These are phyloP conservation scores for Aethes cnicana DNA, from an alignment of 2,888 invertebrate species.

Conservation along the genomic window DNA sequence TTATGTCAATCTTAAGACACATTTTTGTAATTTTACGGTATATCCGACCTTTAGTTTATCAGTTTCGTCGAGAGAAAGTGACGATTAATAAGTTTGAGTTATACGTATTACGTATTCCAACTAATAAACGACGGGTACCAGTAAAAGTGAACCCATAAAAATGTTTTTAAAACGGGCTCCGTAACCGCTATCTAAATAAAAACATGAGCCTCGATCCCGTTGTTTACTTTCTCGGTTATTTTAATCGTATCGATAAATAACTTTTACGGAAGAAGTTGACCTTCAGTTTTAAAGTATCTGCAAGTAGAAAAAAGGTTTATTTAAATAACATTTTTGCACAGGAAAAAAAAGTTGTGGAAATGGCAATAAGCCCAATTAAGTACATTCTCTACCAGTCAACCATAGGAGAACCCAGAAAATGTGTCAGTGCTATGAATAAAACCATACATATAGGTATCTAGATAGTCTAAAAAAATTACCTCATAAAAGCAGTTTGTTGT, in stretches of 20 bases:
- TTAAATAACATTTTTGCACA: too few species aligned
- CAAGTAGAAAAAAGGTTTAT: too few species aligned
- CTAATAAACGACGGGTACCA: conserved; percentile 18
- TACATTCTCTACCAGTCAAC: too few species aligned
- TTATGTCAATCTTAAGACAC: background rate
- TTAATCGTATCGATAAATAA: conserved; percentile 13
- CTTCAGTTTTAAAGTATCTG: too few species aligned
- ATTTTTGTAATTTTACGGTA: conserved; percentile 6
- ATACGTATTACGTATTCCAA: conserved; percentile 31
- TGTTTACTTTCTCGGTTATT: conserved; percentile 26
- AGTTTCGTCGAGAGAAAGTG: conserved; percentile 42
- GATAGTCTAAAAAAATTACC: too few species aligned
- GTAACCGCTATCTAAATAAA: conserved; percentile 22
- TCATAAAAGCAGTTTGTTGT: too few species aligned
- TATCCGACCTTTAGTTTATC: conserved; percentile 6
- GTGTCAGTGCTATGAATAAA: too few species aligned
- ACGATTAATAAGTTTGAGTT: conserved; percentile 47
- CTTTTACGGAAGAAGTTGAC: too few species aligned
- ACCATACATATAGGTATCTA: too few species aligned
- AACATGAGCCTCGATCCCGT: conserved; percentile 16
- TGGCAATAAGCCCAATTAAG: too few species aligned
- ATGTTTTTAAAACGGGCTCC: conserved; percentile 17
- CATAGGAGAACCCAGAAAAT: too few species aligned
- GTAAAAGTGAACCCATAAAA: conserved; percentile 31
- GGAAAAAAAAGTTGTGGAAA: too few species aligned